phyloP scores from a whole-genome alignment of 2,113 vertebrate genomes.

The Pavo muticus region DNA sequence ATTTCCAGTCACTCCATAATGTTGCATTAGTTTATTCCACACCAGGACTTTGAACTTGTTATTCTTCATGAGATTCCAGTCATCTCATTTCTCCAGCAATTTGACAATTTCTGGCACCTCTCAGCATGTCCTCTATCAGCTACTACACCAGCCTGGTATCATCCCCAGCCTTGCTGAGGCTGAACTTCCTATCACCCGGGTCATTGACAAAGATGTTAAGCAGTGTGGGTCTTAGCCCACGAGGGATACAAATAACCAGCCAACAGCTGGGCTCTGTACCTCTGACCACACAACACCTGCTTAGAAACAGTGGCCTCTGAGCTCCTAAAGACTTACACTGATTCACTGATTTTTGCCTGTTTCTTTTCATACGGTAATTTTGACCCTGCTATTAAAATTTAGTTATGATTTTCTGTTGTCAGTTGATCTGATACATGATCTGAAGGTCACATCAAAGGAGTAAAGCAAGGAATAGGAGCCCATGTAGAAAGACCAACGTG shows the following conservation, averaged over 20 bases:
- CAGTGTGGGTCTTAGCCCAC: neutral
- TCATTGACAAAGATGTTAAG: neutral
- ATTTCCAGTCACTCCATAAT: neutral
- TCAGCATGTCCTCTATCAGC: neutral
- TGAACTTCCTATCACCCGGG: neutral
- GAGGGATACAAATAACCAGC: neutral
- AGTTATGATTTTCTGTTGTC: neutral
- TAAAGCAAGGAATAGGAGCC: neutral
- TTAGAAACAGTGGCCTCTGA: neutral
- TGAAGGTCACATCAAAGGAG: neutral
- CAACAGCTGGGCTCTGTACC: neutral
- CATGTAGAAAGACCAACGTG: neutral
- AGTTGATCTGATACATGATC: neutral
- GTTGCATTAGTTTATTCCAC: neutral
- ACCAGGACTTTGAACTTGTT: neutral
- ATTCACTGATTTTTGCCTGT: neutral
- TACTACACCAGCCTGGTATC: neutral
- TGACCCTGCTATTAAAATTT: neutral
- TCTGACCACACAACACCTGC: accelerated
- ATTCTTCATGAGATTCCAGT: neutral
- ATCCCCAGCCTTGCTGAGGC: neutral
- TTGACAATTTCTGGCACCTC: neutral
- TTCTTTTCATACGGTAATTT: neutral
- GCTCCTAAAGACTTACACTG: neutral
- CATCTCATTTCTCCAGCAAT: neutral